Percentiles rank a stretch among this genome's conserved stretches.
Conservation (phyloP, 2,888 invertebrate genomes). For the Ditylenchus weischeri region DNA sequence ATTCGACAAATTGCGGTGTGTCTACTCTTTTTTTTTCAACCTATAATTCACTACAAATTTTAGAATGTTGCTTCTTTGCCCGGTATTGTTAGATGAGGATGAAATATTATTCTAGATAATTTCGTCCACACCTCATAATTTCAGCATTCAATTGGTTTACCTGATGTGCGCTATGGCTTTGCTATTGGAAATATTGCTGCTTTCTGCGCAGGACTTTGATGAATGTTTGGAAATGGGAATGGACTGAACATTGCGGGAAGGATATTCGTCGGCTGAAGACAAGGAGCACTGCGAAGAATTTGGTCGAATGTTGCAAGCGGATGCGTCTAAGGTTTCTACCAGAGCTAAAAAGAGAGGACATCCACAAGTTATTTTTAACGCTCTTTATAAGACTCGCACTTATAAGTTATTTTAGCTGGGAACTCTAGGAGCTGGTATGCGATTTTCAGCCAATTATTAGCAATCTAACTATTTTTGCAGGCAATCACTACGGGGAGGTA, state of each 20-base stretch:
- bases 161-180: slow-evolving; percentile 79
- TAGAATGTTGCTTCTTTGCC: slow-evolving; percentile 95
- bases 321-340: slow-evolving; percentile 82
- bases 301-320: slow-evolving; percentile 96
- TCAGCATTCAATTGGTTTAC: slow-evolving; percentile 49
- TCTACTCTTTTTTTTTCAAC: too few species aligned
- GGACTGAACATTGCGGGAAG: slow-evolving; percentile 97
- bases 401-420: slow-evolving; percentile 69
- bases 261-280: slow-evolving; percentile 97
- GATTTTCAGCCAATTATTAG: background rate
- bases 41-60: too few species aligned
- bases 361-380: slow-evolving; percentile 70
- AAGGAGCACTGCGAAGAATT: slow-evolving; percentile 99
- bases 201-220: slow-evolving; percentile 60
- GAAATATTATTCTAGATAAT: background rate
- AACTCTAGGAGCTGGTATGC: slow-evolving; percentile 69
- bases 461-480: background rate
- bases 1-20: slow-evolving; percentile 76
- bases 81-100: slow-evolving; percentile 75
- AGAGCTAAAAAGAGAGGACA: slow-evolving; percentile 83
- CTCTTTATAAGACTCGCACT: slow-evolving; percentile 18
- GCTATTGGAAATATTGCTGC: slow-evolving; percentile 99
- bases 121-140: slow-evolving; percentile 8
- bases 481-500: slow-evolving; percentile 98
- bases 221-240: slow-evolving; percentile 93